Evolutionary conservation across 2,888 invertebrate genomes (phyloP).

Genomic region (Spisula subtruncata): DNA sequence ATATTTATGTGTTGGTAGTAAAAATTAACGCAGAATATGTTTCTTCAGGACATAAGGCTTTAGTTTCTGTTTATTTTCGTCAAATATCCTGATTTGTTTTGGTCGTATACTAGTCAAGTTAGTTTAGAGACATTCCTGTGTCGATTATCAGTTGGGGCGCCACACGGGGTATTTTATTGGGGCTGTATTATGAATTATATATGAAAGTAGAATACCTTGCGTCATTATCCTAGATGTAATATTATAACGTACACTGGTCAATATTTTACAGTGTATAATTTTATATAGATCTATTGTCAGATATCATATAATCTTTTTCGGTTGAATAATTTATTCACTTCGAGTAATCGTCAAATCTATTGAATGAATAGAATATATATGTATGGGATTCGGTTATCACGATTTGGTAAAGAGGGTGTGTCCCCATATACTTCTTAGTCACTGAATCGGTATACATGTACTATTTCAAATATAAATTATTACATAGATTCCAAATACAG

Average conservation of each 20-base stretch:
- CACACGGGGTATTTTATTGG: background rate
- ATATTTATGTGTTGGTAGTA: too few species aligned
- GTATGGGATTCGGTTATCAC: background rate
- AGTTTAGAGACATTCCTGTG: background rate
- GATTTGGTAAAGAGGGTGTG: background rate
- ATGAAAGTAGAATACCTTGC: background rate
- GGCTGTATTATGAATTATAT: slow-evolving; percentile 1
- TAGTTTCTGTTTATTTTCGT: background rate
- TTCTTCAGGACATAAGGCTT: too few species aligned
- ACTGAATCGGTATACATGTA: background rate
- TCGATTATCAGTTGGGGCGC: background rate
- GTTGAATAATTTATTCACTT: background rate
- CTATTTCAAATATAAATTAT: too few species aligned
- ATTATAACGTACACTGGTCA: background rate
- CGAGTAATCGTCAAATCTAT: too few species aligned
- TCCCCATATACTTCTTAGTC: background rate
- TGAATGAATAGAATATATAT: background rate
- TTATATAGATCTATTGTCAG: background rate
- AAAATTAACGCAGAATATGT: too few species aligned
- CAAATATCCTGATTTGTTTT: slow-evolving; percentile 8
- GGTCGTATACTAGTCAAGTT: slow-evolving; percentile 4
- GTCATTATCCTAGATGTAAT: background rate
- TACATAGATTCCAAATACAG: too few species aligned
- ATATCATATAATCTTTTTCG: background rate
- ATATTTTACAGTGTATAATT: background rate